Evolutionary conservation across 2,797 vertebrate species (phyloP).

Genomic region (Psittacula echo): DNA sequence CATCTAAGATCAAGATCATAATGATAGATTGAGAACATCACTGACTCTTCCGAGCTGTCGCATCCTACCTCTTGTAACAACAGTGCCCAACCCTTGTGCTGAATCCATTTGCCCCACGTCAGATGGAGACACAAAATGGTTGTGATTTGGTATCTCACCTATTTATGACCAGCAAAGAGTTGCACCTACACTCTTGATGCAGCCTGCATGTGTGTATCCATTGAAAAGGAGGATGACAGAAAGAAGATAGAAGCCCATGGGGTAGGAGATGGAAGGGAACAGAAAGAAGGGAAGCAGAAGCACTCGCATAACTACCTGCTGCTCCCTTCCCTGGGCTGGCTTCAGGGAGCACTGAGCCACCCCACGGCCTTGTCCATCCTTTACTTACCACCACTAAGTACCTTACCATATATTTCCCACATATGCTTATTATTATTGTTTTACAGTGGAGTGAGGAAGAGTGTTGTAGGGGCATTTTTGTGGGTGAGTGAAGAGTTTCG

Average conservation of each 20-base stretch:
- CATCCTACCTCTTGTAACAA: background rate
- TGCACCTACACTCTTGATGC: background rate
- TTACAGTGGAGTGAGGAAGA: rapidly evolving
- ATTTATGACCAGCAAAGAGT: background rate
- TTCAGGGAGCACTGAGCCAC: background rate
- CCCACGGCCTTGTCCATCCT: background rate
- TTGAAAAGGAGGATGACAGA: background rate
- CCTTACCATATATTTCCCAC: background rate
- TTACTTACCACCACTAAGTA: background rate
- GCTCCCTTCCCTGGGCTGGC: background rate
- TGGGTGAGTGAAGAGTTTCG: background rate
- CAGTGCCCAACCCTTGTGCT: background rate
- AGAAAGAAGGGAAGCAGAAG: background rate
- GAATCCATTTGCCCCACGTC: background rate
- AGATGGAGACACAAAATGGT: background rate
- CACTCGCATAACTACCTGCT: background rate
- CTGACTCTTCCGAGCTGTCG: background rate
- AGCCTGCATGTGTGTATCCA: rapidly evolving
- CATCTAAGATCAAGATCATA: background rate
- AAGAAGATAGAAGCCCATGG: background rate
- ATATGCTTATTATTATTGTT: no score
- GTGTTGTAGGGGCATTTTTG: background rate
- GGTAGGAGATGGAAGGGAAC: background rate
- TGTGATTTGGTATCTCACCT: background rate
- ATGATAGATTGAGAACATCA: background rate